Base-by-base conservation (phyloP, 2,797 vertebrate species). In the Pseudopleuronectes americanus region DNA sequence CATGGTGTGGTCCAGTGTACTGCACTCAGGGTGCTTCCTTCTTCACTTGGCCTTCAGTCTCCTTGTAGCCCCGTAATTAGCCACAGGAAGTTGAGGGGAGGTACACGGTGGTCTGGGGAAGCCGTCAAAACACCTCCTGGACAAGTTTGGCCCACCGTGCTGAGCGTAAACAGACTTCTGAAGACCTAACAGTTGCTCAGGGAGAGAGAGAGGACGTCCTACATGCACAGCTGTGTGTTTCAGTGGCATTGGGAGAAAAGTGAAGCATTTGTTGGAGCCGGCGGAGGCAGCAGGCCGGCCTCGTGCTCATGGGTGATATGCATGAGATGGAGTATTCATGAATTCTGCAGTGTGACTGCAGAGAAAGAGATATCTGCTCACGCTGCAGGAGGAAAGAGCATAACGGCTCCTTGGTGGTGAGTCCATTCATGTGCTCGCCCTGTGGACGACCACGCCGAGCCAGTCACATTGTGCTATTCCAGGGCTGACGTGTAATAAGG, bases 41-140 rank as follows among this genome's bases (percentile, higher is more conserved):
- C 66, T 14, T 33, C 80, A 77, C 47, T 21, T 84, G 79, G 51
- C 64, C 24, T 28, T 49, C 64, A 66, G 43, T 68, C 43, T 80
- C 51, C 48, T 57, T 61, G 48, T 48, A 49, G 74, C 23, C 57
- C 14, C 31, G 43, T 73, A 77, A 84, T 79, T 69, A 67, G 33
- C 19, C 36, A 66, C 60, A 52, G 57, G 61, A 57, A 72, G 60
- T 80, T 28, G 26, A 75, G 41, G 71, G 71, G 66, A 74, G 62
- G 62, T 60, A 53, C 74, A 79, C 74, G 56, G 62, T 12, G 63
- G 79, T 76, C 86, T 84, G 86, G 84, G 81, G 85, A 84, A 81
- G 21, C 62, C 31, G 74, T 83, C 63, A 77, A 74, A 86, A 76
- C 81, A 75, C 68, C 64, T 78, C 58, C 17, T 62, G 45, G 66